A percentile compares a stretch with the other conserved stretches of the same genome.
These are phyloP conservation scores for Macropus fuliginosus DNA, from an alignment of 2,797 vertebrate genomes.

Conservation along the genomic window DNA sequence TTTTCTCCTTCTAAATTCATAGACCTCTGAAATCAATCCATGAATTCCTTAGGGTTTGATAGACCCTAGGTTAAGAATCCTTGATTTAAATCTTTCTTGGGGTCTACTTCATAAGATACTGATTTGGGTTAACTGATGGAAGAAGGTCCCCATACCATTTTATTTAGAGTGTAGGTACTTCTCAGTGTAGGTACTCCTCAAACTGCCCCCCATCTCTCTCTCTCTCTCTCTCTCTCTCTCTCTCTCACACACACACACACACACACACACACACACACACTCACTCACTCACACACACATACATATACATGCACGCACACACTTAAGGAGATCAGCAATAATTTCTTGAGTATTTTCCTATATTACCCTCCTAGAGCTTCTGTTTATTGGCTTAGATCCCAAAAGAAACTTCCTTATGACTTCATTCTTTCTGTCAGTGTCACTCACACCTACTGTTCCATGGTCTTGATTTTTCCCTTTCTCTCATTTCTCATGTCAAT, in stretches of 20 bases:
- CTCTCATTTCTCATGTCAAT: background rate
- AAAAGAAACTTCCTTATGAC: background rate
- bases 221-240: too few species aligned
- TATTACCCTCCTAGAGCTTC: background rate
- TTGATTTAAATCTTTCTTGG: background rate
- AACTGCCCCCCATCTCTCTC: too few species aligned
- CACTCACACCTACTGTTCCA: background rate
- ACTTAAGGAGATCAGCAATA: background rate
- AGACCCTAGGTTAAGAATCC: background rate
- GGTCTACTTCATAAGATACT: background rate
- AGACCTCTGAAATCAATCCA: background rate
- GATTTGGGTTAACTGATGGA: background rate
- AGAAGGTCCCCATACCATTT: background rate
- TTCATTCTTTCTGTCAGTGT: background rate
- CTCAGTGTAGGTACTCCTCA: background rate
- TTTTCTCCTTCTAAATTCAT: background rate
- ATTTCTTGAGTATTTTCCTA: background rate
- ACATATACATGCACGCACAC: background rate
- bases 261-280: too few species aligned
- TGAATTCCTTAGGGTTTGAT: background rate
- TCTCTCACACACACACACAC: too few species aligned
- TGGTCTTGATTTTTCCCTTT: background rate
- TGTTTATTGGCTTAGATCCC: background rate
- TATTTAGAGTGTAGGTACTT: too few species aligned
- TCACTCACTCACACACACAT: too few species aligned